These are phyloP conservation scores for Pediacus dermestoides DNA, from an alignment of 2,888 invertebrate species.

Conservation along the genomic window DNA sequence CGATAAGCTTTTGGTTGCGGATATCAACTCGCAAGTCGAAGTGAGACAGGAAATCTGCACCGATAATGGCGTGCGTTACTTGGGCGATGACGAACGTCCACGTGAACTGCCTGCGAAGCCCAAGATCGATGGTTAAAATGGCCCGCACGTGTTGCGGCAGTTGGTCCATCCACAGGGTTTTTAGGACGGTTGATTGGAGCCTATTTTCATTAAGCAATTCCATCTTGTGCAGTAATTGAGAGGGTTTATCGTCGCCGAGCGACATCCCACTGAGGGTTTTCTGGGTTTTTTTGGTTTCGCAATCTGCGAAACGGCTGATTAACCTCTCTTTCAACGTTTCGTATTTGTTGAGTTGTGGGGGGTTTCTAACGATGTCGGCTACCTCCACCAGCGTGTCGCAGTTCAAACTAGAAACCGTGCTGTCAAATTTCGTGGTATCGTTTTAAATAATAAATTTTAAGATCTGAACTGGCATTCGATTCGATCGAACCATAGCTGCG, in stretches of 20 bases:
- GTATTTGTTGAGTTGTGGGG: background rate
- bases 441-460: background rate
- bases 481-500: slow-evolving; percentile 2
- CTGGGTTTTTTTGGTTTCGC: background rate
- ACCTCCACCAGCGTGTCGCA: background rate
- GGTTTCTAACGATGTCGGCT: background rate
- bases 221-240: slow-evolving; percentile 3
- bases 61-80: slow-evolving; percentile 38
- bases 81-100: slow-evolving; percentile 40
- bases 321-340: background rate
- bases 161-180: slow-evolving; percentile 2
- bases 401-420: background rate
- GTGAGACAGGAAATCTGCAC: slow-evolving; percentile 35
- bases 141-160: background rate
- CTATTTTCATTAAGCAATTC: background rate
- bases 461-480: slow-evolving; percentile 4
- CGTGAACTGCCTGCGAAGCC: slow-evolving; percentile 29
- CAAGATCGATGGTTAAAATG: slow-evolving; percentile 21
- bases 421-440: background rate
- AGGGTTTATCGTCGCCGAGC: background rate
- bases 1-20: slow-evolving; percentile 5
- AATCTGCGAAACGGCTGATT: background rate
- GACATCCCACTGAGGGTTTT: background rate
- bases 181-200: background rate
- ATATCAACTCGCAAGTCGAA: slow-evolving; percentile 36